Evolutionary conservation across 1,140 invertebrate genomes (phyloP).

Genomic region (Drosophila persimilis): DNA sequence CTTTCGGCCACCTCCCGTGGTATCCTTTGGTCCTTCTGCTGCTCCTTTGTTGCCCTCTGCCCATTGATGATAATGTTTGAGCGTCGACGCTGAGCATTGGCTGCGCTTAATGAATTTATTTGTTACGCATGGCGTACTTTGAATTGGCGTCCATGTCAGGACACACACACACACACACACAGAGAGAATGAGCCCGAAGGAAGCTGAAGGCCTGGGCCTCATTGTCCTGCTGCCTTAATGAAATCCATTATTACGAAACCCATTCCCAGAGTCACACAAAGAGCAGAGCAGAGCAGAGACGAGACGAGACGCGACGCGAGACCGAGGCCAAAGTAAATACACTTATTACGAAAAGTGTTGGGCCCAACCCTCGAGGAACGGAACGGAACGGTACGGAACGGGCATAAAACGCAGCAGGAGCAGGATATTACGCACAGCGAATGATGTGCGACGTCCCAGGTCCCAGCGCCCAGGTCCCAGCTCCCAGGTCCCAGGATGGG

Average conservation of each 20-base stretch:
- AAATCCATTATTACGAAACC: conserved; percentile 80
- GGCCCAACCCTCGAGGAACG: conserved; percentile 36
- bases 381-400: conserved; percentile 16
- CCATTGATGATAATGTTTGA: conserved; percentile 73
- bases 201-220: conserved; percentile 24
- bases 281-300: conserved; percentile 1
- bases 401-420: conserved; percentile 78
- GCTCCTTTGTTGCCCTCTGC: conserved; percentile 44
- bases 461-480: background rate
- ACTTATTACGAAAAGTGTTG: conserved; percentile 80
- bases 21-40: conserved; percentile 1
- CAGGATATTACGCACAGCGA: conserved; percentile 63
- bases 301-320: background rate
- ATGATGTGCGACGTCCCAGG: conserved; percentile 21
- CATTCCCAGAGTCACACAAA: conserved; percentile 45
- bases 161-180: conserved; percentile 4
- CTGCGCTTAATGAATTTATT: conserved; percentile 87
- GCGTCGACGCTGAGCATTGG: conserved; percentile 64
- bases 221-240: conserved; percentile 76
- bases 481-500: background rate
- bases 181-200: background rate
- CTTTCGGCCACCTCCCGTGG: background rate
- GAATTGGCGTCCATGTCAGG: conserved; percentile 69
- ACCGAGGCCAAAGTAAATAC: conserved; percentile 67
- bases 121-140: conserved; percentile 81